Evolutionary conservation across 1,140 invertebrate species (phyloP), one percentile per base, ranked within the genome.

Genomic region (Venustaconcha ellipsiformis): DNA sequence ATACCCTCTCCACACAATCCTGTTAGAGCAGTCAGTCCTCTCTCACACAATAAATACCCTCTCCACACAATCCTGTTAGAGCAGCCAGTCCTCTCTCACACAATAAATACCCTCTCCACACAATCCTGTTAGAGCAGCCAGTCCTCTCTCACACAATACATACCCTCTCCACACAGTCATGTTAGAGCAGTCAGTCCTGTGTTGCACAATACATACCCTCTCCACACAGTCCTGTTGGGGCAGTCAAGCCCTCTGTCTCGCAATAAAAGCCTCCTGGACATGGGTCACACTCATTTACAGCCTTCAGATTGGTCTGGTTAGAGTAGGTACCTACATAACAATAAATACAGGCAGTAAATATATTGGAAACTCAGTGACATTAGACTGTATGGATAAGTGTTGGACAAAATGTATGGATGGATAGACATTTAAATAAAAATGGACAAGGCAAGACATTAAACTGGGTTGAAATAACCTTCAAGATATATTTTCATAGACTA

Each of bases 181-280:
- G 81, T 85, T 48, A 84, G 86, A n/a, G 63, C 59, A 0, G 81
- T 82, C 15, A 87, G 59, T 86, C 87, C 55, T 84, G 79, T 14
- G 81, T 83, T 18, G 82, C 82, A 79, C 87, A 88, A 75, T 86
- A 88, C 37, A 12, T 78, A 84, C 85, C 86, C 79, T 80, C 80
- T 55, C 80, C 84, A 85, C 87, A 88, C 0, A 82, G 76, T 14
- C 87, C 87, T 15, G 82, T 85, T 48, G 86, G 86, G n/a, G 63
- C 59, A 0, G 81, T 82, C 15, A 87, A 72, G 59, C 87, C 87
- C 55, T 84, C 81, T 14, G 82, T 83, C 20, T 83, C 82, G 78
- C 87, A 88, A 75, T 86, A 88, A 59, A 76, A 82, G 8, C 87
- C 87, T 12, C 83, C 84, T 12, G 86, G 82, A 72, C 87, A 88